Evolutionary conservation across 2,797 vertebrate species (phyloP), one percentile per base, ranked within the genome.

Genomic region (Lagocephalus sceleratus): DNA sequence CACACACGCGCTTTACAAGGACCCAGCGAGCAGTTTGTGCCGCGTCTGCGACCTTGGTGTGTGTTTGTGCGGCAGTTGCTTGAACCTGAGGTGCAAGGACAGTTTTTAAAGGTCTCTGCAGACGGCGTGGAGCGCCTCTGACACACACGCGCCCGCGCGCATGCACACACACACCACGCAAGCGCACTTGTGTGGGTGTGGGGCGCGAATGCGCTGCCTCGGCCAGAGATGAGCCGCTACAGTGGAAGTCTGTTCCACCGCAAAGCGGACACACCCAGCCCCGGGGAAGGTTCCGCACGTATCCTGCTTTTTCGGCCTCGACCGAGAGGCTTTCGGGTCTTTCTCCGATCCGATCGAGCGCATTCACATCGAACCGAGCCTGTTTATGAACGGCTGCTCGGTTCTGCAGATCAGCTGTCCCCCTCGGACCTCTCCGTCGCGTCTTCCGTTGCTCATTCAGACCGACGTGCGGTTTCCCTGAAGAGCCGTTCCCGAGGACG

Each of bases 181-280:
- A n/a, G n/a, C n/a, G n/a, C 35, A 47, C 16, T 48, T 54, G 43
- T 56, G 21, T 42, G 40, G n/a, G 46, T 1, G 16, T 50, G 63
- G 47, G 25, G 32, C 43, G 54, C 11, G 5, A 51, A 43, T 38
- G 23, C 23, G 32, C 46, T 35, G 12, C 40, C 54, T 51, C 55
- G 46, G 12, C 29, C 15, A 62, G 50, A 54, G 42, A 42, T 44
- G 2, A 70, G 49, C 41, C 20, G 23, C 51, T 35, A 10, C 19
- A 71, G 54, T 59, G 63, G 62, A 62, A 70, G 63, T 32, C 50
- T 47, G 42, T 54, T 61, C 58, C 40, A 69, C 71, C 69, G 63
- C 75, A 76, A 66, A 60, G 44, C 19, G 56, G 62, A 71, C 67
- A 78, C 54, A 12, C 75, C 79, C 66, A 47, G 16, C 14, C 56